Evolutionary conservation across 2,888 invertebrate genomes (phyloP).

Genomic region (Galeruca laticollis): DNA sequence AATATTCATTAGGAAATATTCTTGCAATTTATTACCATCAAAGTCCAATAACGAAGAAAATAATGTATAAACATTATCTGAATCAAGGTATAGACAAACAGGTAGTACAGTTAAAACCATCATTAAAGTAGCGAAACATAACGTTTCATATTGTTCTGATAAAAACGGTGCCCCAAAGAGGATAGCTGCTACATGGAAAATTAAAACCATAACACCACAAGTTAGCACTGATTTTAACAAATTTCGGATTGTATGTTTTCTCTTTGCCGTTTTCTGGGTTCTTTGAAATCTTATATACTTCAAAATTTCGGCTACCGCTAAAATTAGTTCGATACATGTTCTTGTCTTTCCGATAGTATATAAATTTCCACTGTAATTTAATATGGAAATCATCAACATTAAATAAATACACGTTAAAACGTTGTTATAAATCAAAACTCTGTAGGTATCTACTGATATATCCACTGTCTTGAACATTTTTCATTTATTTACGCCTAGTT

Average conservation of each 20-base stretch:
- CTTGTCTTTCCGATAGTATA: conserved; percentile 72
- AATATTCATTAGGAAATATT: conserved; percentile 72
- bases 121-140: conserved; percentile 74
- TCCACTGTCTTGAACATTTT: conserved; percentile 35
- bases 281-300: conserved; percentile 63
- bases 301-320: conserved; percentile 68
- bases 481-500: neutral
- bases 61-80: conserved; percentile 70
- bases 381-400: conserved; percentile 70
- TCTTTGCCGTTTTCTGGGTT: conserved; percentile 56
- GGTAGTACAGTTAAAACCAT: conserved; percentile 75
- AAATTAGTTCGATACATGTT: conserved; percentile 60
- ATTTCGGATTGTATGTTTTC: conserved; percentile 48
- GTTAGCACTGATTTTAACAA: conserved; percentile 68
- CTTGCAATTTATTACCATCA: conserved; percentile 69
- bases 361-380: conserved; percentile 71
- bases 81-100: conserved; percentile 73
- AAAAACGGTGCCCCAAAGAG: conserved; percentile 78
- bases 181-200: conserved; percentile 74
- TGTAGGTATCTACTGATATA: conserved; percentile 31
- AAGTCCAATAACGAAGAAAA: conserved; percentile 70
- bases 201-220: conserved; percentile 66
- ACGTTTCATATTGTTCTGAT: conserved; percentile 75
- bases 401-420: conserved; percentile 74
- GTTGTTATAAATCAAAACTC: conserved; percentile 48